Base-by-base conservation (phyloP, 37 sponge, comb jelly and placozoan species). In the Aphrocallistes beatrix region DNA sequence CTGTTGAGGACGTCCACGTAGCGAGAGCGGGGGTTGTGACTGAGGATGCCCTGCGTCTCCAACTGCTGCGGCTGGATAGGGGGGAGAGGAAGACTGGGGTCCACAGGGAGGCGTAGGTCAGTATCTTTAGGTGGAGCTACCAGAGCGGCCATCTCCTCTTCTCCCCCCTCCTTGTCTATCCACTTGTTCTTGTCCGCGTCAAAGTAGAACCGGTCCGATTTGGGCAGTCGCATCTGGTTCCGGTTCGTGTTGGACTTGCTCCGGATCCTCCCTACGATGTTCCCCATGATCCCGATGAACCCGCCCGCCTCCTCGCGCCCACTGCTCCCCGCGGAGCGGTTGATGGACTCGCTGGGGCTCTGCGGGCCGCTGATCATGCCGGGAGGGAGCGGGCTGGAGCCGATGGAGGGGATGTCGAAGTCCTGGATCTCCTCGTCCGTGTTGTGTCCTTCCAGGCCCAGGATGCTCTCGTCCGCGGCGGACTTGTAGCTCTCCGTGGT, bases 1-100 rank as follows among this genome's bases (percentile, higher is more conserved):
- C 28, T 13, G 75, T 91, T 91, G 51, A 92, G 38, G 13, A 92
- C 86, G 85, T 92, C 91, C 36, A 93, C 88, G 50, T 93, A 90
- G 51, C 85, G 86, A 17, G 89, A 89, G 37, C 36, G 38, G 84
- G 39, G 17, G 39, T 38, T 38, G 83, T 6, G 13, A 23, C 83
- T 37, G 37, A 38, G 9, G 83, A 38, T 82, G 39, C 83, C 83
- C 75, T 60, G 75, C n/a, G n/a, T n/a, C n/a, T n/a, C n/a, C n/a
- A n/a, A n/a, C n/a, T n/a, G n/a, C n/a, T n/a, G n/a, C 75, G 75
- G 75, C 34, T 60, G 28, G 17, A 30, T 36, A 37, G 36, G 50
- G 85, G 36, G 38, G 85, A 34, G 37, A 37, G 36, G 23, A 25
- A 37, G 25, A 28, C 30, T 10, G 36, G 17, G 69, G 86, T 17